These are phyloP conservation scores for Australoheros facetus DNA, from an alignment of 2,797 vertebrate genomes.

Conservation along the genomic window DNA sequence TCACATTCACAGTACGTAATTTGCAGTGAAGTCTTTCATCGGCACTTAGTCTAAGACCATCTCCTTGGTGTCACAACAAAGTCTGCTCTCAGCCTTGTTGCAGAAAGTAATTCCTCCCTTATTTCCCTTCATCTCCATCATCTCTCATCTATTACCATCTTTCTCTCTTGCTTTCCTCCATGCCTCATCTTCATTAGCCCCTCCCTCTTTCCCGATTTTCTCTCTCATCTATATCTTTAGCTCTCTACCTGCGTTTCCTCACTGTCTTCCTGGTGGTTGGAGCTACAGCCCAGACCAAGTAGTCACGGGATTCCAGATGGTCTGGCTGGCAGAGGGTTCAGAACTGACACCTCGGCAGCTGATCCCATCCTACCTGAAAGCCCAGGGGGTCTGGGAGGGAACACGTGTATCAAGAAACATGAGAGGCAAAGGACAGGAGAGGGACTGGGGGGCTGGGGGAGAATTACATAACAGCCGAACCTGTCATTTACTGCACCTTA, in stretches of 20 bases:
- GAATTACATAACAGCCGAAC: constrained; percentile 61
- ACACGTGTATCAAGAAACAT: constrained; percentile 38
- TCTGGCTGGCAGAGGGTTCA: constrained; percentile 53
- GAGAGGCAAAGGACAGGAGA: constrained; percentile 53
- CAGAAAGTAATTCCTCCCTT: constrained; percentile 24
- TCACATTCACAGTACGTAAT: constrained; percentile 34
- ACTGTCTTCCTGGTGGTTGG: constrained; percentile 21
- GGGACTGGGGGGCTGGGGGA: constrained; percentile 28
- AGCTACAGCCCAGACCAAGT: constrained; percentile 26
- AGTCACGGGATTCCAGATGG: constrained; percentile 70
- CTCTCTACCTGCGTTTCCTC: constrained; percentile 19
- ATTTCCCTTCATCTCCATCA: constrained; percentile 51
- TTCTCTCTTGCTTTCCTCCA: constrained; percentile 36
- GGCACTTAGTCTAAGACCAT: constrained; percentile 16
- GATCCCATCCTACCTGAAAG: constrained; percentile 62
- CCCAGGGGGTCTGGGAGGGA: constrained; percentile 39
- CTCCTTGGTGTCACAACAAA: constrained; percentile 39
- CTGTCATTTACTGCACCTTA: constrained; percentile 70
- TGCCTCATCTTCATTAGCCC: constrained; percentile 56
- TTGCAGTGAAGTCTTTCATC: constrained; percentile 1
- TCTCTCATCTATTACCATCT: constrained; percentile 42
- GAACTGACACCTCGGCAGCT: constrained; percentile 55
- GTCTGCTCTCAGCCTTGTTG: constrained; percentile 19
- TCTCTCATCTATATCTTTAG: constrained; percentile 34
- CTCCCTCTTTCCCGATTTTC: not conserved